Conservation (phyloP, 2,797 vertebrate genomes). For the Rhynchotus rufescens region DNA sequence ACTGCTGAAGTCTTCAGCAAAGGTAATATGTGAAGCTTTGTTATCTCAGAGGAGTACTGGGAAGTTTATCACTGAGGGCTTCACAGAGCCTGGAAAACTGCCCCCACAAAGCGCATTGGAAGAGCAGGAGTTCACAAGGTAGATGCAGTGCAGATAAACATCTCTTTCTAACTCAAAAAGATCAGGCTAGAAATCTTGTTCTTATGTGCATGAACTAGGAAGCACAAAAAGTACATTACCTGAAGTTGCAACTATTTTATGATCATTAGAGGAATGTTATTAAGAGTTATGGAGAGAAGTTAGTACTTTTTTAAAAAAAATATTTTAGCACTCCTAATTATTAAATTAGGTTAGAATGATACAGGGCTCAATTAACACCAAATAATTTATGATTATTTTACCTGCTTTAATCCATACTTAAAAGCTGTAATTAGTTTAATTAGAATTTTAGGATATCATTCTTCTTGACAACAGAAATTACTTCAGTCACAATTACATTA, state of each 20-base stretch:
- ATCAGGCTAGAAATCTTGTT: background rate
- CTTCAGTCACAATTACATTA: background rate
- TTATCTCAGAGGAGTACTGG: background rate
- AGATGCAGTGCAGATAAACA: background rate
- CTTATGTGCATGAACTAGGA: background rate
- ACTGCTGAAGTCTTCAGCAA: background rate
- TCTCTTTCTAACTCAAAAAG: background rate
- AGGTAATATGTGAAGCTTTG: background rate
- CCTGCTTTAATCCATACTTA: background rate
- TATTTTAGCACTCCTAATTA: background rate
- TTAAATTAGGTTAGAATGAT: background rate
- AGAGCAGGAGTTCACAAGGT: background rate
- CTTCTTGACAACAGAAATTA: background rate
- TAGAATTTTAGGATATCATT: constrained; percentile 2
- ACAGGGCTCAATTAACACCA: background rate
- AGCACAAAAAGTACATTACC: background rate
- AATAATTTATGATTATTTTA: constrained; percentile 8
- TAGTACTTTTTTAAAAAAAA: background rate
- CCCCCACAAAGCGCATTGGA: background rate
- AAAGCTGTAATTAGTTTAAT: background rate
- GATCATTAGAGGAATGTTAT: background rate
- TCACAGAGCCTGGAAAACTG: background rate
- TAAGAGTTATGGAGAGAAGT: background rate
- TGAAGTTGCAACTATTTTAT: background rate
- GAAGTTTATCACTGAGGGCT: background rate